These are phyloP conservation scores for Epizoanthus scotinus DNA, from an alignment of 92 coral and sea anemone species.

Conservation along the genomic window DNA sequence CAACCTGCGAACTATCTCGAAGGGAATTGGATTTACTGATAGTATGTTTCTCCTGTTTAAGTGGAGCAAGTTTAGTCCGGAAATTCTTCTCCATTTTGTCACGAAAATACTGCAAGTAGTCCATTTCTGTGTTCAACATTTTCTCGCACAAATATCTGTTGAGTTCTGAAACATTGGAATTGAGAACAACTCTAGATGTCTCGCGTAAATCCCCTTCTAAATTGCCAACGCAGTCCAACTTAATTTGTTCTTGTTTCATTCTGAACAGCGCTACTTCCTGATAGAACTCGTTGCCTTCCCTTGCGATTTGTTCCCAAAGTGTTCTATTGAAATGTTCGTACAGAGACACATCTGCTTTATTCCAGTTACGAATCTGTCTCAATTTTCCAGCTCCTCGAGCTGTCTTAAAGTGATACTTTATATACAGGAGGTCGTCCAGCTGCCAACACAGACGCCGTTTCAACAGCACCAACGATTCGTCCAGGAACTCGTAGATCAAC, in stretches of 20 bases:
- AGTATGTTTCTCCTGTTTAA: not conserved
- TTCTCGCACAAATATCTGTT: constrained; percentile 80
- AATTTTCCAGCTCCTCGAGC: not conserved
- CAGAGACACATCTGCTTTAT: constrained; percentile 79
- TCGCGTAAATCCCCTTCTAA: not conserved
- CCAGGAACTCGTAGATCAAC: constrained; percentile 81
- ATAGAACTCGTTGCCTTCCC: constrained; percentile 62
- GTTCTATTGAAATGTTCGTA: constrained; percentile 84
- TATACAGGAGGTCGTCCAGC: constrained; percentile 84
- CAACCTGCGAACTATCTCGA: not conserved
- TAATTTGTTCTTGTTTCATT: constrained; percentile 68
- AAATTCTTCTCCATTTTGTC: constrained; percentile 53
- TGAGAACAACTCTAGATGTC: constrained; percentile 31
- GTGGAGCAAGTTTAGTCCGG: not conserved
- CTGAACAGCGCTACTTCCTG: constrained; percentile 66
- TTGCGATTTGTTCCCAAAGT: constrained; percentile 73
- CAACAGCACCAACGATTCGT: constrained; percentile 88
- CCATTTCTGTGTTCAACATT: constrained; percentile 63
- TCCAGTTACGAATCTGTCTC: constrained; percentile 75
- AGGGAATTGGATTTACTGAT: not conserved
- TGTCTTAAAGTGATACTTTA: constrained; percentile 51
- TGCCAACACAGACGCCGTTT: constrained; percentile 95
- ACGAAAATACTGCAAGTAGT: constrained; percentile 84
- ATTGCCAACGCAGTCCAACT: constrained; percentile 56
- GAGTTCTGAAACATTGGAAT: constrained; percentile 46